Evolutionary conservation across 1,140 invertebrate genomes (phyloP), one percentile per base, ranked within the genome.

Genomic region (Acromyrmex heyeri): DNA sequence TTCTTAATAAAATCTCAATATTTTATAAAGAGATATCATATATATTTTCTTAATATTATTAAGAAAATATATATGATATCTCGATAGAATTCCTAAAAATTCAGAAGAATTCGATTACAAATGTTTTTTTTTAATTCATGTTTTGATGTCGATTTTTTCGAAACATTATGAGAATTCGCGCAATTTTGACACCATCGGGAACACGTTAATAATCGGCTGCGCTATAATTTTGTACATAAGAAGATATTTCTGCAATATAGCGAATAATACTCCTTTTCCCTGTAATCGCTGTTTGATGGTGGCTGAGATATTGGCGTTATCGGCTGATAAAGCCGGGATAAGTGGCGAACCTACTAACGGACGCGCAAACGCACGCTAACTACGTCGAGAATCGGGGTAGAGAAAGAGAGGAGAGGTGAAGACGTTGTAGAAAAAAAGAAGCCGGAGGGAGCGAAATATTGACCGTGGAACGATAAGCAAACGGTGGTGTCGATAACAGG

Each of bases 391-490:
- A 83, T 55, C 89, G 50, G 50, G n/a, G 4, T 72, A 59, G 76
- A 44, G 76, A 61, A 34, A 77, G 76, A 77, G 73, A 27, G 14
- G 44, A 6, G 79, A 61, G 18, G 44, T n/a, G 34, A 61, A 73
- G 79, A 59, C 16, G 67, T 1, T 48, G 27, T 10, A 61, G 59
- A 61, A 64, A 73, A 82, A 64, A 59, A 48, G 57, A 44, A 55
- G 38, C 38, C 65, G 12, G 50, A 27, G 86, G 86, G 76, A 86
- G 50, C 76, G 88, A 88, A 90, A 90, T 90, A 90, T 90, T 90
- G 89, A 90, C 89, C 89, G 55, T 90, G 64, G 70, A 44, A 90
- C 64, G 88, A 90, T 90, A 90, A 90, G 88, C 81, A 90, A 81
- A 18, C 81, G 72, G 81, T 90, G 77, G 61, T 82, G 76, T 85